phyloP scores from a whole-genome alignment of 1,140 invertebrate species.

The Drosophila neocordata region DNA sequence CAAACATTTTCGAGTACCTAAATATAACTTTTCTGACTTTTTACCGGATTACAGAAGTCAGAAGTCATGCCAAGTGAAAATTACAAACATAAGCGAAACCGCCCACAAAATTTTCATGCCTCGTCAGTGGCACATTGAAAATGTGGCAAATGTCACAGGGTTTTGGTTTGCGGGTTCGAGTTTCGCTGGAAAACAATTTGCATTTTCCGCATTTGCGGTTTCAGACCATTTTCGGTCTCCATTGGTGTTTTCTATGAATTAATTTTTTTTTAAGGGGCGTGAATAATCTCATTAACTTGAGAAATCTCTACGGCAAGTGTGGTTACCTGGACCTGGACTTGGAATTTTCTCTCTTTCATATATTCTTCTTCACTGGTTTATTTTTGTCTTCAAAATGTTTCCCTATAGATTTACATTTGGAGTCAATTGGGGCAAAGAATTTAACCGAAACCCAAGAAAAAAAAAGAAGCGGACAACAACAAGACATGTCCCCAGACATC shows the following conservation, averaged over 20 bases:
- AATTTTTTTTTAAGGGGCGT: slow-evolving; percentile 72
- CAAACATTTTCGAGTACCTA: slow-evolving; percentile 54
- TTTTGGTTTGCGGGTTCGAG: slow-evolving; percentile 9
- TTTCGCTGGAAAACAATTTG: slow-evolving; percentile 66
- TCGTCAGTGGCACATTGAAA: slow-evolving; percentile 49
- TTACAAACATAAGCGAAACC: slow-evolving; percentile 63
- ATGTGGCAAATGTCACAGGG: slow-evolving; percentile 38
- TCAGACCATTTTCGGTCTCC: slow-evolving; percentile 30
- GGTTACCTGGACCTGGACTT: slow-evolving; percentile 1
- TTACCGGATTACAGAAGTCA: slow-evolving; percentile 15
- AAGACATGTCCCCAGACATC: slow-evolving; percentile 56
- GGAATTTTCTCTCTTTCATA: not conserved
- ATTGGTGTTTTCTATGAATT: slow-evolving; percentile 63
- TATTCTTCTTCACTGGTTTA: slow-evolving; percentile 25
- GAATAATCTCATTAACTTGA: slow-evolving; percentile 67
- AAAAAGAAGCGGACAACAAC: slow-evolving; percentile 38
- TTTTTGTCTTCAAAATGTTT: slow-evolving; percentile 52
- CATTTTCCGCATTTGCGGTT: slow-evolving; percentile 77
- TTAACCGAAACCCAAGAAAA: slow-evolving; percentile 25
- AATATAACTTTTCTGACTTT: not conserved
- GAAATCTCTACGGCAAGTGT: slow-evolving; percentile 18
- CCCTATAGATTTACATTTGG: slow-evolving; percentile 40
- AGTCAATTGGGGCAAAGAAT: slow-evolving; percentile 40
- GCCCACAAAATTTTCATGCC: slow-evolving; percentile 74
- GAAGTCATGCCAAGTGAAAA: slow-evolving; percentile 32